These are phyloP conservation scores for Cephalopterus ornatus DNA, from an alignment of 2,113 vertebrate species.

Conservation along the genomic window DNA sequence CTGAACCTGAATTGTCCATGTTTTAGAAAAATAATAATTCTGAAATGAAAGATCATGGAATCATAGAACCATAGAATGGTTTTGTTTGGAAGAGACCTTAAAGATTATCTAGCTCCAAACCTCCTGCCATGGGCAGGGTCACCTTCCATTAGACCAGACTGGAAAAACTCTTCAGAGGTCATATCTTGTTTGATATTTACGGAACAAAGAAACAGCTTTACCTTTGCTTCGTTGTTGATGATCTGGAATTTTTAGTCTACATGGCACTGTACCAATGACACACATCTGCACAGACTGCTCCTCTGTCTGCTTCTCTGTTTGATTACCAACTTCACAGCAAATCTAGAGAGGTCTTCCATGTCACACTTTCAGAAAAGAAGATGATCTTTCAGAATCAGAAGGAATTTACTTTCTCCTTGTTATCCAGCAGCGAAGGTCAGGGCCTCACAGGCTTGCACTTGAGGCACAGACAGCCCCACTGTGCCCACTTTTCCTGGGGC, in stretches of 20 bases:
- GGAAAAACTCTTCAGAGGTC: not conserved
- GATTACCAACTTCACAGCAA: not conserved
- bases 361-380: not conserved
- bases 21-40: not conserved
- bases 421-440: not conserved
- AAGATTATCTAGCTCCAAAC: not conserved
- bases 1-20: not conserved
- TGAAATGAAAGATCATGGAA: not conserved
- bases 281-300: not conserved
- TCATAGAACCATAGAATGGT: not conserved
- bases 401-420: not conserved
- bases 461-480: too few relatives aligned
- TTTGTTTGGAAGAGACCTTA: not conserved
- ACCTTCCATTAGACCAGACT: not conserved
- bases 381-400: not conserved
- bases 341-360: not conserved
- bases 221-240: not conserved
- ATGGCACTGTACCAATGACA: not conserved
- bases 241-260: not conserved
- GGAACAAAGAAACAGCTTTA: not conserved
- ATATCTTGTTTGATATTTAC: not conserved
- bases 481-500: not conserved
- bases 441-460: not conserved
- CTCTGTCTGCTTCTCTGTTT: not conserved
- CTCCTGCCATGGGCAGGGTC: not conserved